A percentile compares a stretch with the other conserved stretches of the same genome.
Conservation (phyloP, 37 sponge, comb jelly and placozoan species). For the Crambe crambe region DNA sequence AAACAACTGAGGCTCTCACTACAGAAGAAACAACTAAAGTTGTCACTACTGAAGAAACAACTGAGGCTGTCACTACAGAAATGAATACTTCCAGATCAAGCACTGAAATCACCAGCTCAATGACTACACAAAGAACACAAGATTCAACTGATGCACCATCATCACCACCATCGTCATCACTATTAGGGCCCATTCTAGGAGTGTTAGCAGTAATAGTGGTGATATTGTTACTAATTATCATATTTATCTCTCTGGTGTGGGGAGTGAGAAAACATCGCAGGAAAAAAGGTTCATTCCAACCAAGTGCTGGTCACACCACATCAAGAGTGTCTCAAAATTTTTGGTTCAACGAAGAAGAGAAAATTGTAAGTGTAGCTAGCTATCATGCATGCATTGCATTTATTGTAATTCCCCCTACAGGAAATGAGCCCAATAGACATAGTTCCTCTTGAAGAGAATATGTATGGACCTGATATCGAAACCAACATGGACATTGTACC, state of each 20-base stretch:
- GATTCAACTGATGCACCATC: neutral
- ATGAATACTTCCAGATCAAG: neutral
- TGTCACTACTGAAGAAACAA: neutral
- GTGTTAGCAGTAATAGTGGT: constrained; percentile 17
- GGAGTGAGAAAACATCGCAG: neutral
- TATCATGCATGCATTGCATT: neutral
- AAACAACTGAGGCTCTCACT: neutral
- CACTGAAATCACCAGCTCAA: neutral
- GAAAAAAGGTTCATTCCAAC: constrained; percentile 26
- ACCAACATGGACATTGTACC: constrained; percentile 26
- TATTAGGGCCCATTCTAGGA: neutral
- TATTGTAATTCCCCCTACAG: too few species aligned
- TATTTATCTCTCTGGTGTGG: constrained; percentile 14
- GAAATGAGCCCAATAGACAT: constrained; percentile 89
- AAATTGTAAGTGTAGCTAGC: constrained; percentile 63
- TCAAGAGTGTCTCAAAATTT: constrained; percentile 20
- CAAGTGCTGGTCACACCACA: neutral
- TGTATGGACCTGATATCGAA: neutral
- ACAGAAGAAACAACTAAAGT: constrained; percentile 3
- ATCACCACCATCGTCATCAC: neutral
- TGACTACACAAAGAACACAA: neutral
- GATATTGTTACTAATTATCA: constrained; percentile 14
- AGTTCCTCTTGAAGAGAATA: constrained; percentile 59
- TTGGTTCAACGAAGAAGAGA: constrained; percentile 63
- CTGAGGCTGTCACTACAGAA: neutral